Conservation (phyloP, 2,113 vertebrate species). For the Syrmaticus mikado region DNA sequence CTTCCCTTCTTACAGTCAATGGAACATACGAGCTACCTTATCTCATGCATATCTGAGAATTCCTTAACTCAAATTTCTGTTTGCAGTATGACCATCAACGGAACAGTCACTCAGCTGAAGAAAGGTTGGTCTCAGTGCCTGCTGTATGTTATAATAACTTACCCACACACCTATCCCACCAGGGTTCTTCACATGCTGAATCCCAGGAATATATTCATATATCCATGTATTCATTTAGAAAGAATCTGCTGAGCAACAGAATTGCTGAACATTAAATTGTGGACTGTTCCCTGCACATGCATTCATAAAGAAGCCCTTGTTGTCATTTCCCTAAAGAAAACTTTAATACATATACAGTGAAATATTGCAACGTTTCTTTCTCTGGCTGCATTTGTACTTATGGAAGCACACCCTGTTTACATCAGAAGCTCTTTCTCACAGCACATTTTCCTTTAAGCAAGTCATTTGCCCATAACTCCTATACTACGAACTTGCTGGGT, state of each 20-base stretch:
- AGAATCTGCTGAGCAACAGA: not conserved
- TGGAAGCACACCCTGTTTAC: not conserved
- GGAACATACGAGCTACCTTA: not conserved
- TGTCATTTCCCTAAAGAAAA: not conserved
- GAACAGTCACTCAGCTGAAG: not conserved
- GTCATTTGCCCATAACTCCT: not conserved
- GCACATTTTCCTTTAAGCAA: constrained; percentile 8
- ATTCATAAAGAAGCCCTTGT: constrained; percentile 2
- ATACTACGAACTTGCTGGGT: not conserved
- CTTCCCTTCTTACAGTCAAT: not conserved
- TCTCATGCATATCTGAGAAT: not conserved
- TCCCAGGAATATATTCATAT: not conserved
- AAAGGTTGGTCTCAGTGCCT: not conserved
- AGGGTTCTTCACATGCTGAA: not conserved
- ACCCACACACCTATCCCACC: not conserved
- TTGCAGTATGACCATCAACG: not conserved
- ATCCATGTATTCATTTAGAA: not conserved
- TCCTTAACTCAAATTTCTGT: not conserved
- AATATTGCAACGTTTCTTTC: not conserved
- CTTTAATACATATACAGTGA: not conserved
- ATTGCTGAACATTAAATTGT: not conserved
- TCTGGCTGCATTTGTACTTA: not conserved
- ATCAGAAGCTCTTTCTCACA: not conserved
- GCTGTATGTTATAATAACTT: not conserved
- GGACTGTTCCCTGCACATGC: not conserved